Percentiles rank a stretch among this genome's conserved stretches.
Conservation (phyloP, 2,797 vertebrate species). For the Gorsachius magnificus region DNA sequence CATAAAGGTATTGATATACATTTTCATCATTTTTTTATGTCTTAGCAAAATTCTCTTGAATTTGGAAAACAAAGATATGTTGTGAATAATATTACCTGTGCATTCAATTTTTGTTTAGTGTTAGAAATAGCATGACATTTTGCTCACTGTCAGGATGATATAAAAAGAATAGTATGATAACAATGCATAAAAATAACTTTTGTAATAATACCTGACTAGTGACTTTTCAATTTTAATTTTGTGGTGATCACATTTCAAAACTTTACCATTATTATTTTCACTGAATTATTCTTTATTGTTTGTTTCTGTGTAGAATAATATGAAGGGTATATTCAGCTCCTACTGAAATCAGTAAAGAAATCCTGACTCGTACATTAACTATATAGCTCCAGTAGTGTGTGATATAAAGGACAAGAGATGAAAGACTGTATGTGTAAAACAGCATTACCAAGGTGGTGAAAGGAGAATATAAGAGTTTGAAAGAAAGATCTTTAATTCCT, state of each 20-base stretch:
- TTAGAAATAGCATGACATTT: not conserved
- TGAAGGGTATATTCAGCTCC: not conserved
- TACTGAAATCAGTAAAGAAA: not conserved
- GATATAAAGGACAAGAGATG: not conserved
- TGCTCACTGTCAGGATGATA: not conserved
- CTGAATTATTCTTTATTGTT: not conserved
- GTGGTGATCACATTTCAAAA: not conserved
- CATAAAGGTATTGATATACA: not conserved
- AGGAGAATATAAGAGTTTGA: not conserved
- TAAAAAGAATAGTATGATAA: not conserved
- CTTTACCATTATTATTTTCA: not conserved
- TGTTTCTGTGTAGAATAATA: not conserved
- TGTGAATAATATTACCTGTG: not conserved
- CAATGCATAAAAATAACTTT: not conserved
- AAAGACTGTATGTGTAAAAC: not conserved
- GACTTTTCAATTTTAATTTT: not conserved
- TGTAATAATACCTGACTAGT: not conserved
- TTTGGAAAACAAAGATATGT: not conserved
- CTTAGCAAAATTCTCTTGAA: not conserved
- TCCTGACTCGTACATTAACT: not conserved
- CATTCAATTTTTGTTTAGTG: not conserved
- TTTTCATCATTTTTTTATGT: not conserved
- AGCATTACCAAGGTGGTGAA: not conserved
- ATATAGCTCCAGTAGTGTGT: not conserved
- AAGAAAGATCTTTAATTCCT: not conserved